These are phyloP conservation scores for Drosophila bocqueti DNA, from an alignment of 1,140 invertebrate species.

Conservation along the genomic window DNA sequence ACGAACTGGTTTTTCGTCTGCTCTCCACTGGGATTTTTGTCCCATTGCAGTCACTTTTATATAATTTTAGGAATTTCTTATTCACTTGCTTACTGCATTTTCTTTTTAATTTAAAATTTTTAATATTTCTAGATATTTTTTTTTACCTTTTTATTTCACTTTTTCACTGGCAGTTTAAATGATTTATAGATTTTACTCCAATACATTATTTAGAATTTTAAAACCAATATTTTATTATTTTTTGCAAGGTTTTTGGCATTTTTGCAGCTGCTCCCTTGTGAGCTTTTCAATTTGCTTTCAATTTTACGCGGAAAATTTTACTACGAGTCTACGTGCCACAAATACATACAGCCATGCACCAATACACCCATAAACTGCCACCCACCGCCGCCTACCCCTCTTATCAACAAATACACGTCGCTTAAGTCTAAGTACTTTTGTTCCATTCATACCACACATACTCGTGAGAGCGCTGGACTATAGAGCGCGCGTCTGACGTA, in stretches of 20 bases:
- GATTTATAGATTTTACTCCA: neutral
- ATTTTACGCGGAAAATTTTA: constrained; percentile 83
- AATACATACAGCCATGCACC: constrained; percentile 26
- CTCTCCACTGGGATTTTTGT: constrained; percentile 8
- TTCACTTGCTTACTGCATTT: neutral
- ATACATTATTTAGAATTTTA: neutral
- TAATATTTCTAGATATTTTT: neutral
- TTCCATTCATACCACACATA: constrained; percentile 79
- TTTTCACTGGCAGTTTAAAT: neutral
- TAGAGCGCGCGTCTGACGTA: constrained; percentile 57
- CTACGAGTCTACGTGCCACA: constrained; percentile 67
- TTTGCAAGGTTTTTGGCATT: constrained; percentile 1
- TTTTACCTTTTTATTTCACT: neutral
- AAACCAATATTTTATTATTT: neutral
- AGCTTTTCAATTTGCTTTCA: constrained; percentile 73
- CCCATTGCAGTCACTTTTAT: constrained; percentile 3
- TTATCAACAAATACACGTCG: constrained; percentile 20
- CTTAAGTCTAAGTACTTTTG: constrained; percentile 73
- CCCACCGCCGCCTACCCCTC: constrained; percentile 16
- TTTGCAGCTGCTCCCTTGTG: constrained; percentile 21
- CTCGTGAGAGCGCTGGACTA: constrained; percentile 15
- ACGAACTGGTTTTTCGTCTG: constrained; percentile 41
- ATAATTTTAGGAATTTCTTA: constrained; percentile 10
- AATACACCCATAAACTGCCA: constrained; percentile 10
- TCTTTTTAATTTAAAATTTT: neutral